Percentiles rank a stretch among this genome's conserved stretches.
Conservation (phyloP, 2,888 invertebrate species). For the Nomada lathburiana region DNA sequence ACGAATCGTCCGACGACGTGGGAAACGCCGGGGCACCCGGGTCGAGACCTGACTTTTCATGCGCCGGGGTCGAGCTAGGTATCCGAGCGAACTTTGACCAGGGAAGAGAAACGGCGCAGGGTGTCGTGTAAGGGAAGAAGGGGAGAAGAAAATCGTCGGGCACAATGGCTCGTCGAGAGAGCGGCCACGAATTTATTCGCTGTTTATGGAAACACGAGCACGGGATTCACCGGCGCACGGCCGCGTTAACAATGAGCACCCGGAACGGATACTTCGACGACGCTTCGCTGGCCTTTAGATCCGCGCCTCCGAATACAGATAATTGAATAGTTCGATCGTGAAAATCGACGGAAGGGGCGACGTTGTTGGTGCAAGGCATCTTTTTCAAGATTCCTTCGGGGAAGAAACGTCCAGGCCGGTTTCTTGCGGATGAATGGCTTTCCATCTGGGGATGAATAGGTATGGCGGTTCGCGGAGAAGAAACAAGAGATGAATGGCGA, state of each 20-base stretch:
- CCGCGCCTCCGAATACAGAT: slow-evolving; percentile 21
- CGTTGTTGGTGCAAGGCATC: no score
- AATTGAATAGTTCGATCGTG: slow-evolving; percentile 30
- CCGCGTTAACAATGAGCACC: slow-evolving; percentile 38
- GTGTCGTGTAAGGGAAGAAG: background rate
- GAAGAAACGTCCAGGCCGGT: background rate
- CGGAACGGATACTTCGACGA: slow-evolving; percentile 17
- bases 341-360: slow-evolving; percentile 15
- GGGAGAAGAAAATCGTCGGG: background rate
- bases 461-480: background rate
- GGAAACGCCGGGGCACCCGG: slow-evolving; percentile 3
- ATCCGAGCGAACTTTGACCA: background rate
- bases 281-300: slow-evolving; percentile 45
- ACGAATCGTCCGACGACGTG: slow-evolving; percentile 20
- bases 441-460: background rate
- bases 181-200: slow-evolving; percentile 53
- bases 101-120: background rate
- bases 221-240: slow-evolving; percentile 7
- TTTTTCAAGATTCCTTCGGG: background rate
- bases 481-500: background rate
- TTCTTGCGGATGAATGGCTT: background rate
- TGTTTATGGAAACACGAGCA: slow-evolving; percentile 55
- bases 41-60: slow-evolving; percentile 1
- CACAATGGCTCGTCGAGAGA: slow-evolving; percentile 37
- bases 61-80: slow-evolving; percentile 1